Evolutionary conservation across 2,797 vertebrate species (phyloP).

Genomic region (Sebastes taczanowskii): DNA sequence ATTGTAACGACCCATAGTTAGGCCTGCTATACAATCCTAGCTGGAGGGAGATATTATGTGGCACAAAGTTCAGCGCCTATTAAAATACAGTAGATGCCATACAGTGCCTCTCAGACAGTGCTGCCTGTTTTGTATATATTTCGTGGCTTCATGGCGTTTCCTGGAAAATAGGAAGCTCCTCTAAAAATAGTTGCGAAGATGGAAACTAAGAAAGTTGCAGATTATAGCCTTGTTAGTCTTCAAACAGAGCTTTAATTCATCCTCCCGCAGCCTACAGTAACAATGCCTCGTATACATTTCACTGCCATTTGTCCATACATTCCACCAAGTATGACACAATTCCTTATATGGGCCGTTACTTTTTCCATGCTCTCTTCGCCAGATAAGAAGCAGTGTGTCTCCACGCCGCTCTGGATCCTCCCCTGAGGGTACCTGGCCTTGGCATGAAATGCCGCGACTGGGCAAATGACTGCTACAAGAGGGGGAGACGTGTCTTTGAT

Average conservation of each 20-base stretch:
- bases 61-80: conserved; percentile 31
- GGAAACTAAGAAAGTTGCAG: conserved; percentile 37
- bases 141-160: conserved; percentile 42
- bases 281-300: conserved; percentile 35
- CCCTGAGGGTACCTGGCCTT: conserved; percentile 66
- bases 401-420: conserved; percentile 27
- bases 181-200: conserved; percentile 64
- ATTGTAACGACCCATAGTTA: conserved; percentile 36
- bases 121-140: conserved; percentile 20
- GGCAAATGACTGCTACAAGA: conserved; percentile 38
- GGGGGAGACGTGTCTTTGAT: conserved; percentile 59
- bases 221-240: conserved; percentile 44
- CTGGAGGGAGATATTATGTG: conserved; percentile 48
- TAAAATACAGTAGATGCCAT: conserved; percentile 23
- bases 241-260: conserved; percentile 4
- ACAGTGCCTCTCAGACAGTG: conserved; percentile 8
- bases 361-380: conserved; percentile 21
- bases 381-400: conserved; percentile 45
- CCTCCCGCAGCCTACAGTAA: neutral
- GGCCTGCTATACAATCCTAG: conserved; percentile 28
- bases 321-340: conserved; percentile 43
- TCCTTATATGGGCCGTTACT: conserved; percentile 25
- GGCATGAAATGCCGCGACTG: conserved; percentile 38
- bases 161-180: conserved; percentile 49
- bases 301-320: conserved; percentile 34